Conservation (phyloP, 2,888 invertebrate species). For the Paralinhomoeus sp. region DNA sequence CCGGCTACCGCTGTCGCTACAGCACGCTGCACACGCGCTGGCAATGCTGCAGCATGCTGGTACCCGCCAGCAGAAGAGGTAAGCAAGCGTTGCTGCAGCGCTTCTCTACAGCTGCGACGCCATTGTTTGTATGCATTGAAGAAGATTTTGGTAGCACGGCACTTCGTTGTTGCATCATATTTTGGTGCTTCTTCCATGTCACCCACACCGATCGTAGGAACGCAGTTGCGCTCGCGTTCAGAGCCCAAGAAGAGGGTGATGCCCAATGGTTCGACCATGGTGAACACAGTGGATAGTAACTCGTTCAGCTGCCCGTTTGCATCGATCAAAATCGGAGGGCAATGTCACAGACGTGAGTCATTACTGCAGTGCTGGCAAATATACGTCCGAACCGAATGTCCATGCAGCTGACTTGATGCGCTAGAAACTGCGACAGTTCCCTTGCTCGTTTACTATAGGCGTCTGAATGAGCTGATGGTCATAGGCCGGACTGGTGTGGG, state of each 20-base stretch:
- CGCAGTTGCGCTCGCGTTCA: neutral
- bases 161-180: too few relatives aligned
- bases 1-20: slow-evolving; percentile 2
- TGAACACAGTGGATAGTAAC: neutral
- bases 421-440: too few relatives aligned
- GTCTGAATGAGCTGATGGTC: too few relatives aligned
- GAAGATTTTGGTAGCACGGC: too few relatives aligned
- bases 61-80: neutral
- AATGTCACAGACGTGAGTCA: neutral
- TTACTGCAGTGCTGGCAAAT: too few relatives aligned
- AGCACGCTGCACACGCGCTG: slow-evolving; percentile 3
- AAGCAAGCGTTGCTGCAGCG: too few relatives aligned
- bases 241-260: neutral
- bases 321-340: neutral
- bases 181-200: neutral
- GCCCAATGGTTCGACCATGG: neutral
- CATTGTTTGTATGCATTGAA: too few relatives aligned
- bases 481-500: too few relatives aligned
- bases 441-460: too few relatives aligned
- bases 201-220: neutral
- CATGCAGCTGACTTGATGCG: too few relatives aligned
- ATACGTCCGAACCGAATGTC: too few relatives aligned
- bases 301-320: neutral
- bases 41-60: slow-evolving; percentile 4
- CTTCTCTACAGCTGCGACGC: too few relatives aligned